A percentile compares a stretch with the other conserved stretches of the same genome.
Conservation (phyloP, 2,797 vertebrate genomes). For the Pitangus sulphuratus region DNA sequence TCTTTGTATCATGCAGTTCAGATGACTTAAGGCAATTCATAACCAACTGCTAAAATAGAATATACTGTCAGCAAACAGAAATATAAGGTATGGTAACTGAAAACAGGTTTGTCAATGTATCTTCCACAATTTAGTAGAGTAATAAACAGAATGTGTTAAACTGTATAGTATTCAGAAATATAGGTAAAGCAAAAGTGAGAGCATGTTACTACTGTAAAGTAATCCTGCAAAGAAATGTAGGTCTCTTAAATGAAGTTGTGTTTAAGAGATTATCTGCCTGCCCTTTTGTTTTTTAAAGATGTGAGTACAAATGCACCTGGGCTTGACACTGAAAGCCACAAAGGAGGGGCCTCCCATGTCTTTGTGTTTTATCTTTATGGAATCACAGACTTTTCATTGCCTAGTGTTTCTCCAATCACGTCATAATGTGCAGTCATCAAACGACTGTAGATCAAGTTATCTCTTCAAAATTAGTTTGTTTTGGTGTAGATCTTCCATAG, state of each 20-base stretch:
- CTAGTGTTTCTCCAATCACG: not conserved
- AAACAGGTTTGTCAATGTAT: slow-evolving; percentile 39
- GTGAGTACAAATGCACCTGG: not conserved
- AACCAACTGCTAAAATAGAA: slow-evolving; percentile 59
- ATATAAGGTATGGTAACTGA: slow-evolving; percentile 8
- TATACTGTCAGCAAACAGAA: slow-evolving; percentile 62
- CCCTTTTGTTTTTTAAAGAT: not conserved
- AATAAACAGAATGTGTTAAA: slow-evolving; percentile 57
- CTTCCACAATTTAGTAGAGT: slow-evolving; percentile 54
- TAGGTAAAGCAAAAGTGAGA: not conserved
- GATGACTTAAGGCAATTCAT: slow-evolving; percentile 67
- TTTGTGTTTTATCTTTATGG: not conserved
- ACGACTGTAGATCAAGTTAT: not conserved
- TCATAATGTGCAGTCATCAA: not conserved
- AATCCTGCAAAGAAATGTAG: slow-evolving; percentile 23
- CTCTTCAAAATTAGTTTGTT: not conserved
- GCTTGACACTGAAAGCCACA: not conserved
- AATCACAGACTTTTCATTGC: not conserved
- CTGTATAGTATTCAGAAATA: slow-evolving; percentile 64
- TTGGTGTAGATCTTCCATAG: not conserved
- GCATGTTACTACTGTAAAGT: not conserved
- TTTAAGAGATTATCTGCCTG: not conserved
- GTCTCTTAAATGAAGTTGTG: not conserved
- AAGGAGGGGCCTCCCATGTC: not conserved
- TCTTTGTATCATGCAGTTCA: slow-evolving; percentile 44